These are phyloP conservation scores for Tiliqua scincoides DNA, from an alignment of 2,113 vertebrate genomes.

Conservation along the genomic window DNA sequence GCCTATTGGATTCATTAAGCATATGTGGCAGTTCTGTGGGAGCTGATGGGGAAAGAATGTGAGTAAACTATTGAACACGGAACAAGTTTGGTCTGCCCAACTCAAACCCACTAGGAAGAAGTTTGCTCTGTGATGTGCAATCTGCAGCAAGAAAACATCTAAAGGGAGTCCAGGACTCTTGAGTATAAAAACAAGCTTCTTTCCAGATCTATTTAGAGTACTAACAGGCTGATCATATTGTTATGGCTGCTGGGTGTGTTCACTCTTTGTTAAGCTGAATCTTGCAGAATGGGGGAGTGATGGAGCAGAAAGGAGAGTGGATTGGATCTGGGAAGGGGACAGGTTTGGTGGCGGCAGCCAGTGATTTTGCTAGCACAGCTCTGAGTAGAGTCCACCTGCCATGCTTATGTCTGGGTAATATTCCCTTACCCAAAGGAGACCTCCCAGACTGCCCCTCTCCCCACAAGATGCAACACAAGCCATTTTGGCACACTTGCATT, in stretches of 20 bases:
- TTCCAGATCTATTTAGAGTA: not conserved
- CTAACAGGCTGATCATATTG: not conserved
- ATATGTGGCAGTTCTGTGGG: not conserved
- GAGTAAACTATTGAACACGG: not conserved
- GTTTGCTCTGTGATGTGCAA: slow-evolving; percentile 5
- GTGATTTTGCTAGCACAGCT: too few relatives aligned
- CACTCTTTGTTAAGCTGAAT: not conserved
- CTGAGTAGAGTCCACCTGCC: too few relatives aligned
- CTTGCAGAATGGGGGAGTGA: not conserved
- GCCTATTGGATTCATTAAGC: not conserved
- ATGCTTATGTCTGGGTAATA: too few relatives aligned
- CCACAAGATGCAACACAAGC: too few relatives aligned
- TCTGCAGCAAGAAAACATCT: not conserved
- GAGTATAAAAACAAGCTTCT: not conserved
- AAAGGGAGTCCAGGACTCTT: not conserved
- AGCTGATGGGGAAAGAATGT: not conserved
- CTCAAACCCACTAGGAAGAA: not conserved
- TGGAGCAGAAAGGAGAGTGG: too few relatives aligned
- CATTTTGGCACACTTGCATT: too few relatives aligned
- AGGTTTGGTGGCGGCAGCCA: too few relatives aligned
- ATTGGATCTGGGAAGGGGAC: too few relatives aligned
- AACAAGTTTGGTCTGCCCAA: not conserved
- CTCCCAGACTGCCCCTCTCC: too few relatives aligned
- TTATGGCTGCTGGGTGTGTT: not conserved
- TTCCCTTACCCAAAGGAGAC: too few relatives aligned